Evolutionary conservation across 2,888 invertebrate genomes (phyloP).

Genomic region (Lepidochrysops patricia): DNA sequence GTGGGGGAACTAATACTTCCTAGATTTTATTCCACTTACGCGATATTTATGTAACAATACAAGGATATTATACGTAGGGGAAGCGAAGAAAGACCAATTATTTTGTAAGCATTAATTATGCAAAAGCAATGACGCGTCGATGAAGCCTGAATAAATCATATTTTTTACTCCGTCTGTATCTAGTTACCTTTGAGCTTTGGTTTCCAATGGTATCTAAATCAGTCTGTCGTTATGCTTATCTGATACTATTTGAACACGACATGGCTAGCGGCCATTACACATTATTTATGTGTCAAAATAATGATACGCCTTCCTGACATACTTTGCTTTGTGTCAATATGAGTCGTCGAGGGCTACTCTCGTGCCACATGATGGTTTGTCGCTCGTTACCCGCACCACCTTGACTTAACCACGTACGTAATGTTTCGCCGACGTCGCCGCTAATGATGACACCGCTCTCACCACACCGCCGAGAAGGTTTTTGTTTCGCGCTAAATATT

Average conservation of each 20-base stretch:
- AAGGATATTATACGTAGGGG: slow-evolving; percentile 11
- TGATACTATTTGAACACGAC: neutral
- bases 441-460: slow-evolving; percentile 53
- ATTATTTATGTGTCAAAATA: slow-evolving; percentile 38
- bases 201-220: neutral
- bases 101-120: neutral
- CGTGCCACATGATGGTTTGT: slow-evolving; percentile 53
- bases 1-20: slow-evolving; percentile 56
- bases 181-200: neutral
- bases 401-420: slow-evolving; percentile 47
- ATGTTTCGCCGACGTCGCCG: slow-evolving; percentile 44
- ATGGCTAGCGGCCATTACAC: neutral
- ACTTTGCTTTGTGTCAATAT: slow-evolving; percentile 65
- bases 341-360: slow-evolving; percentile 59
- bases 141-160: neutral
- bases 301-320: slow-evolving; percentile 58
- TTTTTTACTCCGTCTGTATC: neutral
- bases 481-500: neutral
- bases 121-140: neutral
- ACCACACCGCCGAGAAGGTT: slow-evolving; percentile 17
- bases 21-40: slow-evolving; percentile 39
- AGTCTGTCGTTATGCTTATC: no score
- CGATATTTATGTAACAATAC: slow-evolving; percentile 24
- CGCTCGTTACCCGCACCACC: slow-evolving; percentile 72
- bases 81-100: neutral